Percentiles rank a stretch among this genome's conserved stretches.
These are phyloP conservation scores for Daboia siamensis DNA, from an alignment of 2,113 vertebrate species.

Conservation along the genomic window DNA sequence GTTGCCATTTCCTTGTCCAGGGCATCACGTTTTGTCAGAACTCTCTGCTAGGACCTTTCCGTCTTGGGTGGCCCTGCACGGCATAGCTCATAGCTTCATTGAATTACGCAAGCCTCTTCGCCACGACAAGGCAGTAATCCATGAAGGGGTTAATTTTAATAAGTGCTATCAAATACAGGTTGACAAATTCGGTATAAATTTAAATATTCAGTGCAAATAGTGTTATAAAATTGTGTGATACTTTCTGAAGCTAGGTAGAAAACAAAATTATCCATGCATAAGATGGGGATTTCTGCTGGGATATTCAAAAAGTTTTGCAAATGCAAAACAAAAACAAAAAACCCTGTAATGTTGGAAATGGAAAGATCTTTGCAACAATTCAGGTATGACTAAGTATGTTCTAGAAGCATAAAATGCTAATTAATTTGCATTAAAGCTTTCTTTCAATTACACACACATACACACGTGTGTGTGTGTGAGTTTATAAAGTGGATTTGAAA, in stretches of 20 bases:
- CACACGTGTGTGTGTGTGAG: neutral
- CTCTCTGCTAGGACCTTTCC: too few species aligned
- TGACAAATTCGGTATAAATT: neutral
- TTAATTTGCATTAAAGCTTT: neutral
- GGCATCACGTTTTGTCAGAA: too few species aligned
- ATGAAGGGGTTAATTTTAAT: neutral
- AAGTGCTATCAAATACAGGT: neutral
- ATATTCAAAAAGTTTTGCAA: neutral
- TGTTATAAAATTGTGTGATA: neutral
- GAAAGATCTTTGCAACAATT: neutral
- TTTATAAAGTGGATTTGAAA: neutral
- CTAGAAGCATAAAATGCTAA: neutral
- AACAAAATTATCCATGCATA: neutral
- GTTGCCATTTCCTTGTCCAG: too few species aligned
- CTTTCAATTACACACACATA: too few species aligned
- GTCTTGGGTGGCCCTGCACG: too few species aligned
- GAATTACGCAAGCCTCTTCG: too few species aligned
- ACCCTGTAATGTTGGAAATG: neutral
- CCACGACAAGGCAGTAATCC: too few species aligned
- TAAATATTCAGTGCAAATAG: neutral
- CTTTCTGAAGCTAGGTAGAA: neutral
- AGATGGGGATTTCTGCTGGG: neutral
- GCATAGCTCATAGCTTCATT: too few species aligned
- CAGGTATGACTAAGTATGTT: neutral
- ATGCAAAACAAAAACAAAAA: neutral